A percentile compares a stretch with the other conserved stretches of the same genome.
phyloP scores from a whole-genome alignment of 2,888 invertebrate genomes.

The Charanyca ferruginea region DNA sequence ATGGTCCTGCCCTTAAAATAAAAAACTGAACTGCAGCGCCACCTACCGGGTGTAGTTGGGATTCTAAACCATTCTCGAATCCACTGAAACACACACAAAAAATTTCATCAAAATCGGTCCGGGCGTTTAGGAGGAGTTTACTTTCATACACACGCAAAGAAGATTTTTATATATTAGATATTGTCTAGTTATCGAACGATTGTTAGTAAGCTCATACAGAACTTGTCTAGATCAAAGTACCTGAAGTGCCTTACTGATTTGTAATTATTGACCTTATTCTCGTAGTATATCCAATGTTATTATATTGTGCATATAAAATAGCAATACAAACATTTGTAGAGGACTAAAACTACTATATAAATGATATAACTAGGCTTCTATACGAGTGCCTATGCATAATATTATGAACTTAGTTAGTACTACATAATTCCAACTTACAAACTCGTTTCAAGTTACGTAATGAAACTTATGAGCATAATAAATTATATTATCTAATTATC shows the following conservation, averaged over 20 bases:
- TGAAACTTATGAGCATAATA: neutral
- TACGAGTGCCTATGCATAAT: constrained; percentile 14
- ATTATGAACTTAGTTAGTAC: constrained; percentile 18
- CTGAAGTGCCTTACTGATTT: neutral
- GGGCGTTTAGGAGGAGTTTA: no score
- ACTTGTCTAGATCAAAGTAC: neutral
- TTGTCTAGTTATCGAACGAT: neutral
- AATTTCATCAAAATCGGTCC: no score
- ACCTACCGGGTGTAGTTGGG: no score
- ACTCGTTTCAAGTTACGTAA: constrained; percentile 22
- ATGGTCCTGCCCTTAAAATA: no score
- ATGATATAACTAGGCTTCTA: constrained; percentile 8
- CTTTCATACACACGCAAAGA: no score
- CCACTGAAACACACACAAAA: no score
- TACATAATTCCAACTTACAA: constrained; percentile 21
- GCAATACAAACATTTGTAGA: constrained; percentile 14
- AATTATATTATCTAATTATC: constrained; percentile 25
- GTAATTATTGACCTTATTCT: constrained; percentile 3
- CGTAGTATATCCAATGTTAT: neutral
- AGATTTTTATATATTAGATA: no score
- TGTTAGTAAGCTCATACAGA: no score
- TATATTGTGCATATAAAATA: constrained; percentile 10
- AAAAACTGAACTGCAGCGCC: no score
- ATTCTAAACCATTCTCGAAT: no score
- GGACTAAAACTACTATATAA: constrained; percentile 9